phyloP scores from a whole-genome alignment of 2,113 vertebrate genomes.

The Lagenorhynchus albirostris region DNA sequence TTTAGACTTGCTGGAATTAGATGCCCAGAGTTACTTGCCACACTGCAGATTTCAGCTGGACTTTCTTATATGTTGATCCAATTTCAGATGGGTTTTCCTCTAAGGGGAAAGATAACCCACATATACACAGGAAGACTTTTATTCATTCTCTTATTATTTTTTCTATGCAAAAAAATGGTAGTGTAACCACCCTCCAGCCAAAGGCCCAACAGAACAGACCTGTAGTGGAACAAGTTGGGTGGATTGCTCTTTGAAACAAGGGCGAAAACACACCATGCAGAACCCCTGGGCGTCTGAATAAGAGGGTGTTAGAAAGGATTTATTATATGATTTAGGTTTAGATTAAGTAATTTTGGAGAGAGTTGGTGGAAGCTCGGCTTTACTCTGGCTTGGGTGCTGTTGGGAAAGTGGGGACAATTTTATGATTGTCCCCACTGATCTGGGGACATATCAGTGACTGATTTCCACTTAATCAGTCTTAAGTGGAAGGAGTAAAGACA shows the following conservation, averaged over 20 bases:
- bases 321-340: not conserved
- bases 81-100: not conserved
- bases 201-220: not conserved
- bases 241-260: not conserved
- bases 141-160: not conserved
- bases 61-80: not conserved
- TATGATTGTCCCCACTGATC: not conserved
- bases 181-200: not conserved
- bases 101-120: not conserved
- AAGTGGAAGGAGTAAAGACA: not conserved
- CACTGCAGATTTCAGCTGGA: not conserved
- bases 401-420: not conserved
- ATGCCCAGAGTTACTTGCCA: not conserved
- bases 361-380: not conserved
- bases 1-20: not conserved
- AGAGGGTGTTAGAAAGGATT: not conserved
- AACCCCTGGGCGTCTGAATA: not conserved
- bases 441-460: no score
- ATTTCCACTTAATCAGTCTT: not conserved
- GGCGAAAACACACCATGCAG: accelerated
- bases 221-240: not conserved
- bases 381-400: not conserved
- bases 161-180: not conserved
- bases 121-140: not conserved
- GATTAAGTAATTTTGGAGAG: not conserved